Conservation (phyloP, 2,113 vertebrate species). For the Mungos mungo region DNA sequence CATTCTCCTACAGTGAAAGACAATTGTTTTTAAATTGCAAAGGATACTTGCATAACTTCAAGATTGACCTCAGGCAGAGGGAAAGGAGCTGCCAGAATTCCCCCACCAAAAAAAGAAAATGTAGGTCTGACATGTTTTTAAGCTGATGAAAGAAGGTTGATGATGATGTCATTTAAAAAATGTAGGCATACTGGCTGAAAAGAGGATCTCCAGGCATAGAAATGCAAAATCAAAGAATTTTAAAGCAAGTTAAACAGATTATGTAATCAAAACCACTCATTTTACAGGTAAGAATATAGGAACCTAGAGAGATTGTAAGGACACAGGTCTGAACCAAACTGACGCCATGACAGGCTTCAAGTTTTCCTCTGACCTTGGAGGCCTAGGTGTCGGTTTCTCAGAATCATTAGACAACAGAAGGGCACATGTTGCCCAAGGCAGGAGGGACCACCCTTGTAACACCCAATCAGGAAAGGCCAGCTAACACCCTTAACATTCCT, state of each 20-base stretch:
- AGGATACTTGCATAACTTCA: background rate
- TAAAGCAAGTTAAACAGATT: background rate
- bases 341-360: no score
- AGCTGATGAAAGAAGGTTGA: background rate
- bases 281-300: background rate
- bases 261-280: background rate
- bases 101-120: background rate
- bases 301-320: background rate
- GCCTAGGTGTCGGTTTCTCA: no score
- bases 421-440: no score
- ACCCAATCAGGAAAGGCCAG: no score
- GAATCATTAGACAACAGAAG: no score
- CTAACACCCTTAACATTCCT: no score
- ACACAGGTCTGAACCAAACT: no score
- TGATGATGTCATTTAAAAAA: background rate
- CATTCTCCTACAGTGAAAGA: background rate
- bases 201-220: background rate
- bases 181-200: background rate
- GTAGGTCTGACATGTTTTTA: background rate
- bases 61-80: background rate
- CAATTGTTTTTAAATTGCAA: background rate
- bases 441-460: no score
- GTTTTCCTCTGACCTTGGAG: no score
- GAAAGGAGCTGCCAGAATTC: background rate
- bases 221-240: constrained; percentile 2